Conservation (phyloP, 2,797 vertebrate genomes). For the Vultur gryphus region DNA sequence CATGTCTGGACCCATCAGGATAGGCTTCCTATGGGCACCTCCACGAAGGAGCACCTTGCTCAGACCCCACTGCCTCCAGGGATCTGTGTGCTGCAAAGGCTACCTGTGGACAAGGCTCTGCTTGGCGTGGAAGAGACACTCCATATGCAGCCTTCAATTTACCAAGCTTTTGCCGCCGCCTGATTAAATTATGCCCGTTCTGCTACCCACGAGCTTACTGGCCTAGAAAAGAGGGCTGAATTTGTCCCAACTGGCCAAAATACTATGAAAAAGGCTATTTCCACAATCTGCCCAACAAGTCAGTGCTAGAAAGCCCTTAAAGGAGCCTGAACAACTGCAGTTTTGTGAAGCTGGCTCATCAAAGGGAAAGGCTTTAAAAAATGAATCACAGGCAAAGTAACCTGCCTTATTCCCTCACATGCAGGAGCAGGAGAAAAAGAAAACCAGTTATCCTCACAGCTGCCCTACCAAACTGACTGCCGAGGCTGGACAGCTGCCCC, state of each 20-base stretch:
- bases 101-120: rapidly evolving
- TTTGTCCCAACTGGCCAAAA: neutral
- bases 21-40: neutral
- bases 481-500: rapidly evolving
- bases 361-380: neutral
- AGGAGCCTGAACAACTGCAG: neutral
- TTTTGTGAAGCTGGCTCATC: neutral
- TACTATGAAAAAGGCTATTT: neutral
- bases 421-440: neutral
- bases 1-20: rapidly evolving
- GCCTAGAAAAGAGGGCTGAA: neutral
- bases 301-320: neutral
- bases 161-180: neutral
- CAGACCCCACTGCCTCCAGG: neutral
- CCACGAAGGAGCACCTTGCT: neutral
- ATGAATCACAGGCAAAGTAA: neutral
- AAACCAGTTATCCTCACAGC: neutral
- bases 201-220: neutral
- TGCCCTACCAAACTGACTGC: neutral
- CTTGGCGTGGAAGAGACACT: neutral
- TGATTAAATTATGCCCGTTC: neutral
- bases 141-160: neutral
- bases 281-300: neutral
- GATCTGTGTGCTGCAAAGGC: neutral
- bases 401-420: neutral